Base-by-base conservation (phyloP, 2,888 invertebrate species). In the Globia sparganii region DNA sequence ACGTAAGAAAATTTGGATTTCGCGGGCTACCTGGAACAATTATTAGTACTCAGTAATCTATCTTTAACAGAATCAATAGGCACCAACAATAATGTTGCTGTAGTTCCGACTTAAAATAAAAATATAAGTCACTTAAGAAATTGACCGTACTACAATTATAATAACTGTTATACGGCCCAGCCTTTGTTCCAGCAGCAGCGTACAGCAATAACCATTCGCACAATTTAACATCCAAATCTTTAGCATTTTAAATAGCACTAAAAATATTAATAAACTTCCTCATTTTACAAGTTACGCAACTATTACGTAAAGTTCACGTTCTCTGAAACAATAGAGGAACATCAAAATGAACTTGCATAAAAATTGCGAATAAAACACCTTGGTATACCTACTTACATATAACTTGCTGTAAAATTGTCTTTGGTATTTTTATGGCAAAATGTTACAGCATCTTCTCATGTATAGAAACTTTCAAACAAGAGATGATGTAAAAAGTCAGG, bases 241-340 rank as follows among this genome's bases (percentile, higher is more conserved):
- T 80, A 71, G 58, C 66, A 80, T 81, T 83, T 76, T 78, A 86
- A 86, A 74, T 72, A 65, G 71, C 75, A 73, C 75, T 76, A 85
- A 85, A 88, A 86, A 88, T 84, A 76, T 79, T 75, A 86, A 81
- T 81, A 72, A 72, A 87, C 91, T 92, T 92, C 91, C 92, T 91
- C 85, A 78, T 90, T 89, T 87, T 86, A 84, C 76, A 71, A 78
- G 77, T 93, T 91, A 88, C 77, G 87, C 81, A 92, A 92, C 65
- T 74, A 76, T 92, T 91, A 90, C 86, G 83, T 90, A 90, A 92
- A 86, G 80, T 85, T 82, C 77, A 85, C 78, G 75, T 80, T 72
- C 75, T 74, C 46, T 73, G 56, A 80, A 87, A 86, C 77, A 86
- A 83, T 80, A 83, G 85, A 69, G 66, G 34, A 65, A 37, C 61